A percentile compares a stretch with the other conserved stretches of the same genome.
Conservation (phyloP, 2,888 invertebrate genomes). For the Hanleya hanleyi region DNA sequence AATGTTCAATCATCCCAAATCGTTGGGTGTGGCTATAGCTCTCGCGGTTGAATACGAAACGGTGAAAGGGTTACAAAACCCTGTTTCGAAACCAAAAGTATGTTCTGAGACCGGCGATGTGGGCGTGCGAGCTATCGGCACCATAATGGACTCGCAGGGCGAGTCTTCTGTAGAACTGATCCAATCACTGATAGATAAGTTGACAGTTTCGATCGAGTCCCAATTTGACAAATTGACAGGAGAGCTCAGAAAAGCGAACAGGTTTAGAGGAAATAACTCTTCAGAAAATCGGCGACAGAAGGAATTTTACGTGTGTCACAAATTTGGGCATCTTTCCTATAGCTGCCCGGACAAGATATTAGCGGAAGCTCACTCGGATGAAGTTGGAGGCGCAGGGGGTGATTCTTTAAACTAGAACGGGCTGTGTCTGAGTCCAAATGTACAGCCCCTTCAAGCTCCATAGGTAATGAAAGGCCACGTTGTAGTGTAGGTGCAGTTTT, state of each 20-base stretch:
- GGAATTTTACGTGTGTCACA: background rate
- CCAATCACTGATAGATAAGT: too few relatives aligned
- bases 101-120: background rate
- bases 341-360: background rate
- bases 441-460: too few relatives aligned
- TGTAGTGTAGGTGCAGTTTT: background rate
- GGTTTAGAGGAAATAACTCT: too few relatives aligned
- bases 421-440: background rate
- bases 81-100: background rate
- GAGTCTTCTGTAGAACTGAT: too few relatives aligned
- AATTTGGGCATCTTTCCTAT: background rate
- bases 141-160: too few relatives aligned
- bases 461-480: background rate
- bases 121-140: background rate
- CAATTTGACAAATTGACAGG: too few relatives aligned
- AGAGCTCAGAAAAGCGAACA: too few relatives aligned
- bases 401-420: background rate
- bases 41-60: too few relatives aligned
- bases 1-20: background rate
- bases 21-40: background rate
- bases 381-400: too few relatives aligned
- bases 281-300: too few relatives aligned
- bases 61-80: background rate
- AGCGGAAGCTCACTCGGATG: background rate
- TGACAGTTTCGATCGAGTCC: too few relatives aligned